Percentiles rank a stretch among this genome's conserved stretches.
Evolutionary conservation across 2,113 vertebrate species (phyloP).

Genomic region (Nothobranchius furzeri): DNA sequence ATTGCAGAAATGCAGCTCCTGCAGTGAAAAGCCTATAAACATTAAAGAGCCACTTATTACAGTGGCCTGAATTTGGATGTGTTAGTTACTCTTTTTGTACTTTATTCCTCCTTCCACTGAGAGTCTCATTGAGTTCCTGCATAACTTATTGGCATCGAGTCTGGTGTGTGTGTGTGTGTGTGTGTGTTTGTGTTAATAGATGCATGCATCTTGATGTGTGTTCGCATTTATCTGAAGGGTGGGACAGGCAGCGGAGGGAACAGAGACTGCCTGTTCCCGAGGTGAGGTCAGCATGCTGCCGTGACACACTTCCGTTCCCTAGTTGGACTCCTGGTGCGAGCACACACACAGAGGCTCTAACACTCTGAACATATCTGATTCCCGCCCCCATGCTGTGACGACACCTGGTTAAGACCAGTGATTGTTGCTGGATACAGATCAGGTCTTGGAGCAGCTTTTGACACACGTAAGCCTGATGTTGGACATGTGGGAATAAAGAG

Average conservation of each 20-base stretch:
- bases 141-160: conserved; percentile 47
- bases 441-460: not conserved
- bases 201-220: conserved; percentile 25
- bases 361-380: not conserved
- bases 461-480: not conserved
- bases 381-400: not conserved
- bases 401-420: not conserved
- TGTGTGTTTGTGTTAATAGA: conserved; percentile 29
- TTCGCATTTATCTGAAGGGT: conserved; percentile 60
- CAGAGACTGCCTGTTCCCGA: conserved; percentile 79
- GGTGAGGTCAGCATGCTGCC: conserved; percentile 74
- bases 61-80: not conserved
- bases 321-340: conserved; percentile 31
- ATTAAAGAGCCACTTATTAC: not conserved
- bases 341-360: conserved; percentile 21
- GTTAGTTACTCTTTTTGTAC: conserved; percentile 29
- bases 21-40: too few relatives aligned
- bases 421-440: conserved; percentile 11
- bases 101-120: conserved; percentile 49
- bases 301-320: conserved; percentile 70
- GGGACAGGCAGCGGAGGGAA: conserved; percentile 75
- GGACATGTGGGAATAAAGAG: not conserved
- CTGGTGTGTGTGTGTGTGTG: conserved; percentile 10
- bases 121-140: conserved; percentile 47
- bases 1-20: too few relatives aligned